Evolutionary conservation across 2,888 invertebrate species (phyloP).

Genomic region (Tachina lurida): DNA sequence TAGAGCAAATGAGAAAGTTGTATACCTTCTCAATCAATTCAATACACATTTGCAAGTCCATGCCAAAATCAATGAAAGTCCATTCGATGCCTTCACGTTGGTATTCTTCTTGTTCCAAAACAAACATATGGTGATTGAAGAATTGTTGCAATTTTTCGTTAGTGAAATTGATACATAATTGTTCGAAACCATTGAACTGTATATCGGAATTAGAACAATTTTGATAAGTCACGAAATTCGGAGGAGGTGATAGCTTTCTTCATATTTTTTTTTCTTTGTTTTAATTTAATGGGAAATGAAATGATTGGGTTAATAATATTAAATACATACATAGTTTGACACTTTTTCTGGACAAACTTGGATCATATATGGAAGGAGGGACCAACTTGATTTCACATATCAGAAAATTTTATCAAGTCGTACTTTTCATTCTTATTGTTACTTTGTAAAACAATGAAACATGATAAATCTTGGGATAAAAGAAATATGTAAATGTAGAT

Average conservation of each 20-base stretch:
- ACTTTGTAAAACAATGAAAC: slow-evolving; percentile 17
- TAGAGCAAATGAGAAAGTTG: slow-evolving; percentile 25
- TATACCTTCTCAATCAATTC: slow-evolving; percentile 89
- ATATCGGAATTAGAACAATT: slow-evolving; percentile 82
- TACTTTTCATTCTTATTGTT: neutral
- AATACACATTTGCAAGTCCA: slow-evolving; percentile 93
- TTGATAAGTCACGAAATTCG: slow-evolving; percentile 69
- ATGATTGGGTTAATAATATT: slow-evolving; percentile 45
- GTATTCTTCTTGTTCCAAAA: slow-evolving; percentile 96
- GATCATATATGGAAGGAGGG: neutral
- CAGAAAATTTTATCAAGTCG: slow-evolving; percentile 24
- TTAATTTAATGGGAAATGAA: slow-evolving; percentile 46
- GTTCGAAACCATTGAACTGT: slow-evolving; percentile 95
- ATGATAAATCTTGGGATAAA: slow-evolving; percentile 1
- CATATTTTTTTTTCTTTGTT: neutral
- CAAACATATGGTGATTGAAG: slow-evolving; percentile 98
- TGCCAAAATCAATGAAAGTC: slow-evolving; percentile 96
- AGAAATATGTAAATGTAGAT: neutral
- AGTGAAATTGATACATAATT: slow-evolving; percentile 97
- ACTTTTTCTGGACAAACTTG: neutral
- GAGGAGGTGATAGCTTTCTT: slow-evolving; percentile 8
- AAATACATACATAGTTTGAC: slow-evolving; percentile 1
- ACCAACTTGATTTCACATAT: slow-evolving; percentile 43
- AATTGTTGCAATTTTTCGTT: slow-evolving; percentile 97
- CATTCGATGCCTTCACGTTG: slow-evolving; percentile 95